Percentiles rank a stretch among this genome's conserved stretches.
Evolutionary conservation across 1,140 invertebrate species (phyloP).

Genomic region (Drosophila rhopaloa): DNA sequence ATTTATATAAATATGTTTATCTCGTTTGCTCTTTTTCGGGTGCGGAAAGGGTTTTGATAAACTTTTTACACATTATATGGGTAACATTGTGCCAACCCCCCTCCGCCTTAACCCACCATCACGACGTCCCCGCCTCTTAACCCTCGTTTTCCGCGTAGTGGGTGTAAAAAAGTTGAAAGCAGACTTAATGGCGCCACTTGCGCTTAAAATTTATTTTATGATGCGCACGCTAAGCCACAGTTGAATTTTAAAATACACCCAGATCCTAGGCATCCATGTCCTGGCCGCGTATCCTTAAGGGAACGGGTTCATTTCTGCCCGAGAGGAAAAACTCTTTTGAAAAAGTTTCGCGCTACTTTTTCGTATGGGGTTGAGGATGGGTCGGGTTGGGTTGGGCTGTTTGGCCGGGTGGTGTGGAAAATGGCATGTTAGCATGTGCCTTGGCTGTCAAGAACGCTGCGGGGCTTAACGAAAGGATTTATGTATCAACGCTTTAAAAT

Average conservation of each 20-base stretch:
- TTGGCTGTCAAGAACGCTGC: conserved; percentile 83
- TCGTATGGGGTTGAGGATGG: conserved; percentile 22
- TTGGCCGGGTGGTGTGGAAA: conserved; percentile 63
- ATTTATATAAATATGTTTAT: conserved; percentile 67
- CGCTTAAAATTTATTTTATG: conserved; percentile 84
- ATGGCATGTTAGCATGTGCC: conserved; percentile 83
- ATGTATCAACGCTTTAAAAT: conserved; percentile 85
- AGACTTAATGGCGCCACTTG: conserved; percentile 82
- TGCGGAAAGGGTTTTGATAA: conserved; percentile 80
- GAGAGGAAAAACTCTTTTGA: conserved; percentile 75
- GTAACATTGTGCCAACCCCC: conserved; percentile 31
- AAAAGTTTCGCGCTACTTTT: conserved; percentile 77
- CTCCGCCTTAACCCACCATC: too few species aligned
- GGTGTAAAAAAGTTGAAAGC: conserved; percentile 81
- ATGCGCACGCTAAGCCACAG: conserved; percentile 81
- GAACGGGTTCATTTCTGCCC: conserved; percentile 52
- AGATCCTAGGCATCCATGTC: conserved; percentile 48
- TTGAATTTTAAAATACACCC: conserved; percentile 81
- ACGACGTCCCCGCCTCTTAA: neutral
- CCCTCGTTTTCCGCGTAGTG: conserved; percentile 62
- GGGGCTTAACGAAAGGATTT: conserved; percentile 84
- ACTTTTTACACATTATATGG: conserved; percentile 81
- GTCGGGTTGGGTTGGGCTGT: neutral
- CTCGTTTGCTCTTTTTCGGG: conserved; percentile 58
- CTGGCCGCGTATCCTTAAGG: conserved; percentile 72